Evolutionary conservation across 2,797 vertebrate genomes (phyloP), one percentile per base, ranked within the genome.

Genomic region (Bucorvus abyssinicus): DNA sequence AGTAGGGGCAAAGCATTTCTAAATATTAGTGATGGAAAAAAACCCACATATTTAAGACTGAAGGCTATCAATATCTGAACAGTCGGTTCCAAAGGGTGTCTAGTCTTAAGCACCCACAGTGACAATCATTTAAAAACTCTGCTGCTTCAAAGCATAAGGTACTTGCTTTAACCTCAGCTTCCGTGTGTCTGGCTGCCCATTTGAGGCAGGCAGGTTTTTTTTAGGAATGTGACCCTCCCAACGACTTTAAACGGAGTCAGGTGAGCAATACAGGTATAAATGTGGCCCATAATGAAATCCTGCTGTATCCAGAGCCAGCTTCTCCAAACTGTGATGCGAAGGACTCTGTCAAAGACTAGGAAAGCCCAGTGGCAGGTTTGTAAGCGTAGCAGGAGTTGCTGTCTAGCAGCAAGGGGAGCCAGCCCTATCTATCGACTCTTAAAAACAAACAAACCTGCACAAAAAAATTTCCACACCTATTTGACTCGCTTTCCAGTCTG

Each of bases 321-420:
- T 26, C 44, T 57, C 20, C 20, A 45, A 36, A 29, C 0, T 23
- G 22, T 21, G 30, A 12, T 30, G 26, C 21, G 34, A 36, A 14
- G 15, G n/a, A 27, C 9, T 2, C n/a, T 23, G 36, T 5, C 24
- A 32, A 53, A 38, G 17, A 12, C 16, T 6, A 29, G 52, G n/a
- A 45, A 49, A 1, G 4, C 9, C 12, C 52, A 21, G n/a, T 1
- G 13, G 22, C 22, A 27, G 30, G 24, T 34, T 10, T 45, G 14
- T 12, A 32, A 74, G 12, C 0, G 0, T 3, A 26, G 24, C 1
- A 8, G 32, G 34, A 82, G 13, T 5, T 30, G 14, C 42, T 23
- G 4, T 14, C 11, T 7, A 38, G 44, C 26, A 65, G 13, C 30
- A 22, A 40, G 32, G 14, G 6, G 4, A 29, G 24, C 29, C 61